A percentile compares a stretch with the other conserved stretches of the same genome.
Evolutionary conservation across 2,888 invertebrate species (phyloP).

Genomic region (Cheilosia soror): DNA sequence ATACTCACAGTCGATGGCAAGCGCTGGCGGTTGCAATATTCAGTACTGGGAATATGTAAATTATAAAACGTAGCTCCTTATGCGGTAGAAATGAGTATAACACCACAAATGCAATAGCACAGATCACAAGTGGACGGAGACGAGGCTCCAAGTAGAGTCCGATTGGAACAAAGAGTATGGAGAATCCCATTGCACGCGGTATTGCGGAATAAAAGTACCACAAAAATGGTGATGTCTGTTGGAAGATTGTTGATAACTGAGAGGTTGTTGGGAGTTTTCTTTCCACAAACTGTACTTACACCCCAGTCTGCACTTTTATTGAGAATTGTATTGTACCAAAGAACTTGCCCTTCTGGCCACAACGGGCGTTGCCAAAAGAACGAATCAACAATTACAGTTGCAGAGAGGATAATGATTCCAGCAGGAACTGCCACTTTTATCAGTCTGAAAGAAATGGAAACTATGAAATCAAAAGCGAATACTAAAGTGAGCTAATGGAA

Average conservation of each 20-base stretch:
- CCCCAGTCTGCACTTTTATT: slow-evolving; percentile 99
- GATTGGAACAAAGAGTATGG: slow-evolving; percentile 91
- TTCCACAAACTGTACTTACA: slow-evolving; percentile 85
- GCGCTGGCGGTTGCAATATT: slow-evolving; percentile 95
- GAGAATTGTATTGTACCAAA: slow-evolving; percentile 96
- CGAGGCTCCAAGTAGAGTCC: slow-evolving; percentile 90
- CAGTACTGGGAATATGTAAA: slow-evolving; percentile 97
- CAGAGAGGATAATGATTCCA: slow-evolving; percentile 87
- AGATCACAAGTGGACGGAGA: slow-evolving; percentile 88
- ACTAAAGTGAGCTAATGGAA: neutral
- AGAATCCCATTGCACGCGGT: slow-evolving; percentile 94
- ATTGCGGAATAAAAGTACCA: slow-evolving; percentile 99
- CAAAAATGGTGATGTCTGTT: slow-evolving; percentile 94
- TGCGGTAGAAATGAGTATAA: slow-evolving; percentile 98
- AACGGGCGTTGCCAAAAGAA: slow-evolving; percentile 94
- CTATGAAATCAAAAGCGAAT: neutral
- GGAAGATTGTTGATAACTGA: slow-evolving; percentile 27
- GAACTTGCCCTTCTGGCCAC: slow-evolving; percentile 99
- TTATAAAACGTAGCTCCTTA: slow-evolving; percentile 98
- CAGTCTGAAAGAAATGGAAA: slow-evolving; percentile 84
- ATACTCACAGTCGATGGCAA: slow-evolving; percentile 94
- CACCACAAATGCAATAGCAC: slow-evolving; percentile 91
- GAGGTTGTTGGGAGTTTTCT: neutral
- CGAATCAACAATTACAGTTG: slow-evolving; percentile 94
- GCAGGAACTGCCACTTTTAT: slow-evolving; percentile 89